phyloP scores from a whole-genome alignment of 2,797 vertebrate genomes.

The Gymnopithys bicolor region DNA sequence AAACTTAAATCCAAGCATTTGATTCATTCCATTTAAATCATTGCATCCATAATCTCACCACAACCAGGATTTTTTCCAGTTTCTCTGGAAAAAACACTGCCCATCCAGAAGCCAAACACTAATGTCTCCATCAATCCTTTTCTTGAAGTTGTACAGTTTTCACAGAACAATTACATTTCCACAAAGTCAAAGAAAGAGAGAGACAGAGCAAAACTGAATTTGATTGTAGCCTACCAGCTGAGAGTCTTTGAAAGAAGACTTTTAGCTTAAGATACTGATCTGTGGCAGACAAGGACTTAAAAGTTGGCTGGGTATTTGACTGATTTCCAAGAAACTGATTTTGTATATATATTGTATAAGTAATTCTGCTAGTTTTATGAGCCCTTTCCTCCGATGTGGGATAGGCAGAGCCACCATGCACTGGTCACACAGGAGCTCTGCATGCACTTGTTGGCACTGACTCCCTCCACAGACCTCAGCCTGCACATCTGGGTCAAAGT shows the following conservation, averaged over 20 bases:
- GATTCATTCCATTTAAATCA: background rate
- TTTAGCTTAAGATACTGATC: background rate
- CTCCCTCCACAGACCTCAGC: background rate
- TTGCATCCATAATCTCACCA: background rate
- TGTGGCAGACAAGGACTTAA: background rate
- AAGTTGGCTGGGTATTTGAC: background rate
- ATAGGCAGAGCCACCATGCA: background rate
- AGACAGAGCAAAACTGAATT: background rate
- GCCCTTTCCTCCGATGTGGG: accelerated
- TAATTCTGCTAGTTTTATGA: background rate
- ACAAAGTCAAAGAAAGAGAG: background rate
- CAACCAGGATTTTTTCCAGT: background rate
- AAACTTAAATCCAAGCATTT: background rate
- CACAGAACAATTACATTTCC: background rate
- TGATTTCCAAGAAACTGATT: background rate
- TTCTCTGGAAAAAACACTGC: background rate
- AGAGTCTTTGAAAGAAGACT: background rate
- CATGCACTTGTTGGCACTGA: background rate
- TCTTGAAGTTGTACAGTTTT: background rate
- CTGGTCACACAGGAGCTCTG: background rate
- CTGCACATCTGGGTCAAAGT: background rate
- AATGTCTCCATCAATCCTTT: background rate
- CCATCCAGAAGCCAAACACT: background rate
- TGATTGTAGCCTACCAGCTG: background rate
- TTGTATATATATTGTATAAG: background rate